Evolutionary conservation across 2,113 vertebrate genomes (phyloP).

Genomic region (Procavia capensis): DNA sequence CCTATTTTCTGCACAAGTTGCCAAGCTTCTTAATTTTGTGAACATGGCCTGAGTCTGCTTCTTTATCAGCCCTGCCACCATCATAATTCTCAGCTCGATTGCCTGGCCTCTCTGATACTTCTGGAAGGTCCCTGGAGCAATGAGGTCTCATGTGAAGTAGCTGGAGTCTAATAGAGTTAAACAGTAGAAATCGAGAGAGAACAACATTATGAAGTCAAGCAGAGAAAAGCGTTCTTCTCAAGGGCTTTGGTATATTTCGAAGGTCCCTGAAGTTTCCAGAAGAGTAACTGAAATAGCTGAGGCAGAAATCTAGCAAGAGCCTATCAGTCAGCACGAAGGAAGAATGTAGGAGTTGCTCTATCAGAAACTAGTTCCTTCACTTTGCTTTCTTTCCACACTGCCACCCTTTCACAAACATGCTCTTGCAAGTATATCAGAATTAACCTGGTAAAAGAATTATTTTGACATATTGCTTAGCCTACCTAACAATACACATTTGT

Average conservation of each 20-base stretch:
- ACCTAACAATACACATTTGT: background rate
- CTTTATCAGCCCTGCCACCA: background rate
- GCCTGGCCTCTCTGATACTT: background rate
- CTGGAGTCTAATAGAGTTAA: background rate
- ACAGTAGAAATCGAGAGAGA: background rate
- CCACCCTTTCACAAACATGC: background rate
- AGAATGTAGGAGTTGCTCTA: background rate
- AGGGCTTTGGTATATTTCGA: background rate
- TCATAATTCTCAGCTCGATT: background rate
- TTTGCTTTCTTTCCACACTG: background rate
- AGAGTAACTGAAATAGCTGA: background rate
- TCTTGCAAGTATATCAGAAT: background rate
- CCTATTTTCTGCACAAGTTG: background rate
- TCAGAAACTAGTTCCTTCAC: background rate
- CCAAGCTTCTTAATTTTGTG: slow-evolving; percentile 15
- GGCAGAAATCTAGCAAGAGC: background rate
- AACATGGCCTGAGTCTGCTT: background rate
- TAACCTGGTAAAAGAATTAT: background rate
- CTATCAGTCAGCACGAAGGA: background rate
- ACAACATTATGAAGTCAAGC: background rate
- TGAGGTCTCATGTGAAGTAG: background rate
- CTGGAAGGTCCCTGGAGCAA: background rate
- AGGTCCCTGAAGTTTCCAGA: background rate
- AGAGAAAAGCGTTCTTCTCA: background rate
- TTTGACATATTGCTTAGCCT: background rate